A percentile compares a stretch with the other conserved stretches of the same genome.
Evolutionary conservation across 2,113 vertebrate species (phyloP).

Genomic region (Puffinus mauretanicus): DNA sequence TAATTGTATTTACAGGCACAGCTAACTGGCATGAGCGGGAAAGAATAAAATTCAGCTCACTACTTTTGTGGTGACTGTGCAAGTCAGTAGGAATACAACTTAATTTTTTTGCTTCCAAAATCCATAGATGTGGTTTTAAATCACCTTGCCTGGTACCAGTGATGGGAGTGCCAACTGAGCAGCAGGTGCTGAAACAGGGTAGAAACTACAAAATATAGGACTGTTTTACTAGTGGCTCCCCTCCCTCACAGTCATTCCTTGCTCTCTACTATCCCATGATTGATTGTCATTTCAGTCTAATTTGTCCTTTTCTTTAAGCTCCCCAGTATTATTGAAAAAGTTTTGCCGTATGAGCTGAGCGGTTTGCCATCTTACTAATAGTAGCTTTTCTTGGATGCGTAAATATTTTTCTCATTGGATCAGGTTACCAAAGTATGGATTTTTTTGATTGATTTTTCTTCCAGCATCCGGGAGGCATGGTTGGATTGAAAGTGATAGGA

Average conservation of each 20-base stretch:
- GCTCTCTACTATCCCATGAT: not conserved
- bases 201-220: not conserved
- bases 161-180: not conserved
- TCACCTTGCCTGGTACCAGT: not conserved
- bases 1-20: not conserved
- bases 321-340: not conserved
- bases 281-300: not conserved
- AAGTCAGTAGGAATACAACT: not conserved
- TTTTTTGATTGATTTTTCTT: not conserved
- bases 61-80: not conserved
- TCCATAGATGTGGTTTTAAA: not conserved
- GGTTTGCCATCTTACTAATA: not conserved
- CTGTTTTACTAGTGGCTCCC: not conserved
- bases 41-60: not conserved
- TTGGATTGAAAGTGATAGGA: not conserved
- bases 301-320: not conserved
- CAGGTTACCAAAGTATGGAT: not conserved
- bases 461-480: not conserved
- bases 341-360: not conserved
- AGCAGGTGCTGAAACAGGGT: not conserved
- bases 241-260: not conserved
- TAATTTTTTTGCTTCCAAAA: not conserved
- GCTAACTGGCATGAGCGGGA: rapidly evolving
- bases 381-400: not conserved
- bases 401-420: not conserved